These are phyloP conservation scores for Oncorhynchus gorbuscha DNA, from an alignment of 2,113 vertebrate genomes.

Conservation along the genomic window DNA sequence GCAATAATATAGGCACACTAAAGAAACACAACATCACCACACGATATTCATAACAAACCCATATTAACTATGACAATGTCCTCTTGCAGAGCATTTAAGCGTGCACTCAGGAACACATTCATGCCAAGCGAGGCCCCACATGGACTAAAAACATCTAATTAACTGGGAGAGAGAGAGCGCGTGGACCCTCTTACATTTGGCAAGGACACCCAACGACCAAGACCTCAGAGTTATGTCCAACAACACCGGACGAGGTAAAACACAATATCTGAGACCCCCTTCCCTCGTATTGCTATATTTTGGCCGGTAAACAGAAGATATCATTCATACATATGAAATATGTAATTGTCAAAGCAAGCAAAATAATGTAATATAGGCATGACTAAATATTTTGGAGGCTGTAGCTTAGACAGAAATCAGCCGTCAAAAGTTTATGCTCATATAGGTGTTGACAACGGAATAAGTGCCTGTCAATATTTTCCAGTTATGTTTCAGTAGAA, in stretches of 20 bases:
- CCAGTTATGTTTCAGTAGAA: not conserved
- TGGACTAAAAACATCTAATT: constrained; percentile 64
- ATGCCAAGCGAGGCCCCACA: constrained; percentile 60
- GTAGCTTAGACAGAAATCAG: not conserved
- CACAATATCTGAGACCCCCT: constrained; percentile 23
- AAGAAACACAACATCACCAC: not conserved
- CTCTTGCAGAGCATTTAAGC: constrained; percentile 60
- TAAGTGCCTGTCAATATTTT: not conserved
- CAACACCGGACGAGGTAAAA: constrained; percentile 77
- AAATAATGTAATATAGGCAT: not conserved
- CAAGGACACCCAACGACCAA: constrained; percentile 60
- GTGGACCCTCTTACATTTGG: constrained; percentile 62
- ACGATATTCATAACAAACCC: not conserved
- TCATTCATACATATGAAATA: not conserved
- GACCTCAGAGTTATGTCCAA: constrained; percentile 76
- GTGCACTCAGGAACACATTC: constrained; percentile 61
- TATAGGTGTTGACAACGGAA: not conserved
- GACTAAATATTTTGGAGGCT: not conserved
- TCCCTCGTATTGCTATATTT: not conserved
- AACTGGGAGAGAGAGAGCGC: constrained; percentile 47
- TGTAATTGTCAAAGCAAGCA: not conserved
- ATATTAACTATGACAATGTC: constrained; percentile 52
- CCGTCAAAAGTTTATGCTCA: not conserved
- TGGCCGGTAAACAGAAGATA: not conserved
- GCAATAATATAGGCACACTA: not conserved